Evolutionary conservation across 2,888 invertebrate species (phyloP).

Genomic region (Dryobota labecula): DNA sequence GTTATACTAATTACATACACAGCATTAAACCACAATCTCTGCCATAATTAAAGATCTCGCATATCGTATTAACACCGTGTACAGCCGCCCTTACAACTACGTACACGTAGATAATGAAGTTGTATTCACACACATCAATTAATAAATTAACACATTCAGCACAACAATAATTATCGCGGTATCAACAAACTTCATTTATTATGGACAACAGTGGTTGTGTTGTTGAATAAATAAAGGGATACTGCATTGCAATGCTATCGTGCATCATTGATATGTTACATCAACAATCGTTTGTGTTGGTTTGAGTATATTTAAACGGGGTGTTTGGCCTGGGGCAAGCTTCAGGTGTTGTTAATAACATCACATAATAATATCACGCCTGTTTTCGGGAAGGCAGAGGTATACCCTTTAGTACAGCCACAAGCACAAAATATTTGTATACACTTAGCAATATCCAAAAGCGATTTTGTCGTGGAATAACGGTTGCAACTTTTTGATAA

Average conservation of each 20-base stretch:
- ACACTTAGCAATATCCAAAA: not conserved
- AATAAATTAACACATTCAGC: slow-evolving; percentile 45
- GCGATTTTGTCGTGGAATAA: not conserved
- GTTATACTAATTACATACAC: not conserved
- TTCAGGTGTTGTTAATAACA: slow-evolving; percentile 8
- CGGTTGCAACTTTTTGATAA: not conserved
- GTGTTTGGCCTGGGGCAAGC: slow-evolving; percentile 5
- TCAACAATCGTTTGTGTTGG: slow-evolving; percentile 40
- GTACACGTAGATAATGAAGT: not conserved
- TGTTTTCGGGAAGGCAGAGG: not conserved
- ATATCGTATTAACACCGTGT: not conserved
- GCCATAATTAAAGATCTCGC: not conserved
- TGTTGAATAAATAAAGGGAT: slow-evolving; percentile 42
- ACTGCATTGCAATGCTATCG: slow-evolving; percentile 20
- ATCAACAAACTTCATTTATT: slow-evolving; percentile 52
- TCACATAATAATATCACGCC: no score
- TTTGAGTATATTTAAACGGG: slow-evolving; percentile 24
- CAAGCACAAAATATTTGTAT: not conserved
- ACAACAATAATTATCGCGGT: slow-evolving; percentile 35
- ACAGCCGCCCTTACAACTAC: not conserved
- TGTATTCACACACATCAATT: slow-evolving; percentile 16
- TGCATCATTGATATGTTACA: slow-evolving; percentile 50
- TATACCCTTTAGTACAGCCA: not conserved
- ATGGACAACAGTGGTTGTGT: slow-evolving; percentile 36
- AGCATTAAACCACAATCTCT: not conserved